Percentiles rank a stretch among this genome's conserved stretches.
Evolutionary conservation across 2,113 vertebrate species (phyloP).

Genomic region (Mandrillus leucophaeus): DNA sequence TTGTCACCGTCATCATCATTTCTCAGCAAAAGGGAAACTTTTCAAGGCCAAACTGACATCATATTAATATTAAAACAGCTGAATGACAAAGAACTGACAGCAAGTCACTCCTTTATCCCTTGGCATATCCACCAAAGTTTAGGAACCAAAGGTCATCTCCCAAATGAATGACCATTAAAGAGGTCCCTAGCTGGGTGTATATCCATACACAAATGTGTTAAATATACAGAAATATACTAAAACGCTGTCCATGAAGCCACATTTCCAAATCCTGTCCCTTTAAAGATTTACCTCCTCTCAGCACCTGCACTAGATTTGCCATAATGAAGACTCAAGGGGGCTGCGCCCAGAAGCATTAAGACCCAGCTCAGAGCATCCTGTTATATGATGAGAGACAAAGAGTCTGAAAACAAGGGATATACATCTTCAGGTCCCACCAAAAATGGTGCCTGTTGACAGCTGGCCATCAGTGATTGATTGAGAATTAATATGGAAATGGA

Average conservation of each 20-base stretch:
- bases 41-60: not conserved
- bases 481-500: slow-evolving; percentile 71
- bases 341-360: not conserved
- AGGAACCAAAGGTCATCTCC: not conserved
- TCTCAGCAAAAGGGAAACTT: not conserved
- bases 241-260: not conserved
- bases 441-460: slow-evolving; percentile 53
- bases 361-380: not conserved
- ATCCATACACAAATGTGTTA: too few species aligned
- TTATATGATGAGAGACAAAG: not conserved
- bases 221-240: not conserved
- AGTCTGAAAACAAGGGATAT: slow-evolving; percentile 53
- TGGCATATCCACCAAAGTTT: not conserved
- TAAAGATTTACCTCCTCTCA: not conserved
- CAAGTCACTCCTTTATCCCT: not conserved
- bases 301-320: not conserved
- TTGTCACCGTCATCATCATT: not conserved
- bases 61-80: not conserved
- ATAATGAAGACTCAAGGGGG: not conserved
- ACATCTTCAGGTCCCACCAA: slow-evolving; percentile 55
- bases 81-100: not conserved
- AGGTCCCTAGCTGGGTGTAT: not conserved
- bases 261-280: not conserved
- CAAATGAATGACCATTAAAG: not conserved
- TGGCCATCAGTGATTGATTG: slow-evolving; percentile 53